These are phyloP conservation scores for Nothocercus julius DNA, from an alignment of 2,113 vertebrate species.

Conservation along the genomic window DNA sequence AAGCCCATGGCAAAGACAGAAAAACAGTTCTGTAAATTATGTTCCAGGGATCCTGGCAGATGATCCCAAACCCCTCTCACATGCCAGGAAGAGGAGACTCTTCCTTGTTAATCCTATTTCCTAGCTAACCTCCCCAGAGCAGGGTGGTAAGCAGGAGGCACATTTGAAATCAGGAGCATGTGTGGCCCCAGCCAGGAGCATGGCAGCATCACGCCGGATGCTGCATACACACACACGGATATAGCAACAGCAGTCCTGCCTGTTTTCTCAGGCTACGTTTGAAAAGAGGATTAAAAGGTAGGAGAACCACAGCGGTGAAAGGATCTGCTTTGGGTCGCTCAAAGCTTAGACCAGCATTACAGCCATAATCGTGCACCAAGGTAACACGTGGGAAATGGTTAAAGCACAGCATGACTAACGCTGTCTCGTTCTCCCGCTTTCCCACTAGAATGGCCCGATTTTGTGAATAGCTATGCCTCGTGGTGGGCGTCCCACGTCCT, in stretches of 20 bases:
- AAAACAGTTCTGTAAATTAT: neutral
- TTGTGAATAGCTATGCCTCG: constrained; percentile 86
- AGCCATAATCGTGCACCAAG: neutral
- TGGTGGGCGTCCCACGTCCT: constrained; percentile 91
- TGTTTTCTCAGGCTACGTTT: neutral
- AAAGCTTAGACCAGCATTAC: neutral
- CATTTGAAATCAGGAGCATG: neutral
- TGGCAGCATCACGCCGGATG: neutral
- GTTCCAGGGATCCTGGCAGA: neutral
- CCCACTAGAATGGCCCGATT: constrained; percentile 86
- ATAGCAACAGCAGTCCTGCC: neutral
- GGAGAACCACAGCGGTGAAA: neutral
- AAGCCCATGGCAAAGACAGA: neutral
- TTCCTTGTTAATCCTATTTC: neutral
- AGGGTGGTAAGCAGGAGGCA: neutral
- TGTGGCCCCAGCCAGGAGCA: neutral
- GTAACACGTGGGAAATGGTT: neutral
- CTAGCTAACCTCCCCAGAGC: neutral
- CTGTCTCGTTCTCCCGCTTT: neutral
- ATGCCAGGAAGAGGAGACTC: neutral
- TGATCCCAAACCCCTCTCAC: neutral
- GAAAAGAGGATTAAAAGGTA: neutral
- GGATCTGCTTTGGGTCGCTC: neutral
- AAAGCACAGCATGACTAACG: neutral
- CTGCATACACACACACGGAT: neutral